Evolutionary conservation across 2,797 vertebrate genomes (phyloP), one percentile per base, ranked within the genome.

Genomic region (Perodicticus potto): DNA sequence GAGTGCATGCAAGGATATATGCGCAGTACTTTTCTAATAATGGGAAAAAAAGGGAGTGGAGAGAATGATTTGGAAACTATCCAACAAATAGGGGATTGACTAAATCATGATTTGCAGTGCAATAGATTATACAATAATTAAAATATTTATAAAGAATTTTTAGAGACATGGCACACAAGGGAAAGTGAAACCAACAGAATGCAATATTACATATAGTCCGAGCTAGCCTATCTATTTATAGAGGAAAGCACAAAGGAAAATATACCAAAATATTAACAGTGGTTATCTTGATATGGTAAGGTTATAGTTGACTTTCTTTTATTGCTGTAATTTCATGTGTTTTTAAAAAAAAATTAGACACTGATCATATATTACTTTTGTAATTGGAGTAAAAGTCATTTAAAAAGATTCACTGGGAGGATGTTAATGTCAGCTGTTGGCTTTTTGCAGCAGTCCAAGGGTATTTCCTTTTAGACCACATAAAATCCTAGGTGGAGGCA

Each of bases 231-330:
- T 80, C 67, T 95, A 78, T 92, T 92, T 91, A 77, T 81, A 91
- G 80, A 81, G 65, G 29, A 93, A 95, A 87, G 32, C 67, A 29
- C 49, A 17, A 32, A 87, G 59, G 81, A 78, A 86, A 76, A 88
- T 78, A 78, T 37, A 89, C 55, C 37, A 37, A 93, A 94, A 92
- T 59, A 67, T 32, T 88, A 83, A 80, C 17, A 87, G 57, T 72
- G 40, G 3, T 89, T 88, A 10, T 81, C 45, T 77, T 0, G 4
- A 43, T 49, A 45, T 23, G 19, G 13, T 83, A 45, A 93, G 65
- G 83, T 95, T 91, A 74, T 83, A 81, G 37, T 86, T 93, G 89
- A 83, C 61, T 95, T 94, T 91, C 57, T 90, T 95, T 91, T 76
- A 19, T 59, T 83, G 53, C 93, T 91, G 72, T 3, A 81, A 43